Conservation (phyloP, 2,113 vertebrate genomes). For the Struthio camelus region DNA sequence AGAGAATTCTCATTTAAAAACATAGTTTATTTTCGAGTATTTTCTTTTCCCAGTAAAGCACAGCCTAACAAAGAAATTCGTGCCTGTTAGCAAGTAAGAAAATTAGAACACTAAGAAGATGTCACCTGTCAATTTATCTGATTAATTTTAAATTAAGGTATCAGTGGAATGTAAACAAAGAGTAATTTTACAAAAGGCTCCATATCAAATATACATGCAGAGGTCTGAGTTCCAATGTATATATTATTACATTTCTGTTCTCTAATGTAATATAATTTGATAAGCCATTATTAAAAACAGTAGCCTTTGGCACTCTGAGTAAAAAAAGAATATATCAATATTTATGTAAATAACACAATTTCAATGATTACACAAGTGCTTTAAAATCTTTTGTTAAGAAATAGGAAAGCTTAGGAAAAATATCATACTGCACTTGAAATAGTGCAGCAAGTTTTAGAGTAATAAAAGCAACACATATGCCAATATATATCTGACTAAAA, state of each 20-base stretch:
- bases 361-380: slow-evolving; percentile 82
- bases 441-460: slow-evolving; percentile 75
- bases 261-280: slow-evolving; percentile 78
- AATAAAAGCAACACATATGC: slow-evolving; percentile 72
- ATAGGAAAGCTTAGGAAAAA: slow-evolving; percentile 84
- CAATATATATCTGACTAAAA: slow-evolving; percentile 64
- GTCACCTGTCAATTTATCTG: slow-evolving; percentile 79
- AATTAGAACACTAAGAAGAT: slow-evolving; percentile 81
- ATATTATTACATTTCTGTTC: slow-evolving; percentile 76
- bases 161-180: slow-evolving; percentile 88
- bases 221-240: slow-evolving; percentile 78
- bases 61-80: slow-evolving; percentile 82
- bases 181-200: slow-evolving; percentile 85
- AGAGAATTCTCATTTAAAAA: slow-evolving; percentile 84
- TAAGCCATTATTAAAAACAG: slow-evolving; percentile 84
- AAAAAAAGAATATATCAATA: slow-evolving; percentile 86
- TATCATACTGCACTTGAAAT: slow-evolving; percentile 78
- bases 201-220: slow-evolving; percentile 87
- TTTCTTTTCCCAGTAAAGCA: slow-evolving; percentile 82
- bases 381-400: slow-evolving; percentile 84
- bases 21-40: slow-evolving; percentile 80
- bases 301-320: slow-evolving; percentile 90
- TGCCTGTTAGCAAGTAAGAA: slow-evolving; percentile 80
- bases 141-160: slow-evolving; percentile 86
- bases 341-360: slow-evolving; percentile 82